These are phyloP conservation scores for Halcyon chelicuti DNA, from an alignment of 2,797 vertebrate genomes.

Conservation along the genomic window DNA sequence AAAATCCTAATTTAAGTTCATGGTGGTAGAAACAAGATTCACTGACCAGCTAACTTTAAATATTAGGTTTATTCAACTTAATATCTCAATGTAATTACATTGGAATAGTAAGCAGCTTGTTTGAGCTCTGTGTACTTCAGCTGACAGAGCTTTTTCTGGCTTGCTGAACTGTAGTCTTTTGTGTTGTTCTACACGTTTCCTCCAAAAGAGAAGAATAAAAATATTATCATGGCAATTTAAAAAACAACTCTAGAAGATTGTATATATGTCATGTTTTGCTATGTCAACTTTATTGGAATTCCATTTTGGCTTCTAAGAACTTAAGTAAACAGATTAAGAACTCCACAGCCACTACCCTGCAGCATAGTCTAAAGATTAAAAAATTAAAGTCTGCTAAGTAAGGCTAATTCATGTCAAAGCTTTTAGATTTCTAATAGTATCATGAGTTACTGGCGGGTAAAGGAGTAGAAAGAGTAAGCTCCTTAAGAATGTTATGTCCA, in stretches of 20 bases:
- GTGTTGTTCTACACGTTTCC: background rate
- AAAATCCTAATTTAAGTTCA: background rate
- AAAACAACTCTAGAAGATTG: background rate
- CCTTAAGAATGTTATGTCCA: conserved; percentile 85
- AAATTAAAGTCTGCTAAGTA: conserved; percentile 72
- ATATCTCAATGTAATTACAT: background rate
- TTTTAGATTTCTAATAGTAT: conserved; percentile 69
- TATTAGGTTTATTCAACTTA: background rate
- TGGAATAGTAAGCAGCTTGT: background rate
- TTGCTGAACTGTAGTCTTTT: background rate
- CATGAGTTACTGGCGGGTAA: conserved; percentile 73
- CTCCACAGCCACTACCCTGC: background rate
- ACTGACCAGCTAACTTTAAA: background rate
- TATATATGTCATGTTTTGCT: background rate
- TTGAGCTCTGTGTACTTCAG: background rate
- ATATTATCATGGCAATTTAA: background rate
- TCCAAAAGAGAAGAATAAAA: background rate
- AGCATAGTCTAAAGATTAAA: conserved; percentile 73
- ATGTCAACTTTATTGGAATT: background rate
- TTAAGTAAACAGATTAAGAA: conserved; percentile 62
- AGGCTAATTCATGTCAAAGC: conserved; percentile 76
- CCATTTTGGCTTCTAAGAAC: conserved; percentile 32
- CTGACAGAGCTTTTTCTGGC: background rate
- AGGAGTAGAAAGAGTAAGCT: conserved; percentile 85
- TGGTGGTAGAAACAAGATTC: background rate